Evolutionary conservation across 1,140 invertebrate species (phyloP), one percentile per base, ranked within the genome.

Genomic region (Drosophila varians): DNA sequence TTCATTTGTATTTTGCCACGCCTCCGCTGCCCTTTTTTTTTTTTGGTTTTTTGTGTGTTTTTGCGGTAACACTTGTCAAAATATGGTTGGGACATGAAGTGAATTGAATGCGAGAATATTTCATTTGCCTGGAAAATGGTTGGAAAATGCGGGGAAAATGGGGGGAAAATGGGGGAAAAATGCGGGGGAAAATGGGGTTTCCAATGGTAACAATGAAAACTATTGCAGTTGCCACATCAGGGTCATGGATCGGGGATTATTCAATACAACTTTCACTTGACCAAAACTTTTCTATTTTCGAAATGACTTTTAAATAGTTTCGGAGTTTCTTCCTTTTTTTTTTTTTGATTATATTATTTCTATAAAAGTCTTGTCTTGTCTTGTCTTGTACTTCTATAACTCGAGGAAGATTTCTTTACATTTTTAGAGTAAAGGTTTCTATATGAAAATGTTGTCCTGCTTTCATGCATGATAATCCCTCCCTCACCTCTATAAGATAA

Each of bases 41-140:
- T 80, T 55, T 66, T 72, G 55, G 65, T 80, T 77, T 80, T 77
- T 54, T 58, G 64, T 65, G 62, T 76, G 71, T 78, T 86, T 84
- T 77, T 86, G 80, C 58, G 82, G 82, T 76, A 87, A 87, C 80
- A 86, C 82, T 86, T 86, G 80, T 86, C 80, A 86, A 87, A 87
- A 86, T 87, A 86, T 87, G 77, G 76, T 58, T 55, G 65, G 74
- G 73, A 69, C 64, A 74, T 72, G 49, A 77, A 77, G 64, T 66
- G 64, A 68, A 68, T 66, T 68, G 64, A 68, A 66, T 68, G 64
- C 46, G 48, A 53, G 64, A 14, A 66, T 66, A 68, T 68, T 68
- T 53, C 60, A 66, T 53, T 66, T 34, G 45, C 47, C n/a, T 26
- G 60, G 38, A 28, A 19, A 36, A 36, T 31, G 28, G 9, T 4